Percentiles rank a stretch among this genome's conserved stretches.
phyloP scores from a whole-genome alignment of 2,113 vertebrate genomes.

The Eleginops maclovinus region DNA sequence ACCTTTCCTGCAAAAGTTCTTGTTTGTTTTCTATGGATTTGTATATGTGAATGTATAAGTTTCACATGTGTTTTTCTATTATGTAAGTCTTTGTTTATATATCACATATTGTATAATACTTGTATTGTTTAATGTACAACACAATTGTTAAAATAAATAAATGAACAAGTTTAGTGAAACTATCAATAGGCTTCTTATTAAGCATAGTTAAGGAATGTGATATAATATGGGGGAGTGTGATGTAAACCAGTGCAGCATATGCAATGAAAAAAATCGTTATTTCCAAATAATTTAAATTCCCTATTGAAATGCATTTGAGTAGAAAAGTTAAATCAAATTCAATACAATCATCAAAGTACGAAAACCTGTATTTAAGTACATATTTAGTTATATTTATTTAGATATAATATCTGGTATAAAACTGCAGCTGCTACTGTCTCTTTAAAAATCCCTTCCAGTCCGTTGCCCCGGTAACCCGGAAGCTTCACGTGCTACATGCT shows the following conservation, averaged over 20 bases:
- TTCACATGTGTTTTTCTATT: too few relatives aligned
- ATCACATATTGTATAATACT: too few relatives aligned
- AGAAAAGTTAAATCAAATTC: not conserved
- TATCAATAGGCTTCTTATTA: not conserved
- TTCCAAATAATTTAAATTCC: not conserved
- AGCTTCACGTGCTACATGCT: constrained; percentile 54
- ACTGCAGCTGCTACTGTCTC: constrained; percentile 62
- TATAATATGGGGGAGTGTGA: not conserved
- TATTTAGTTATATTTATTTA: not conserved
- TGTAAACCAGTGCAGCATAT: not conserved
- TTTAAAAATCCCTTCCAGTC: constrained; percentile 80
- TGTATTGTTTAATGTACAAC: too few relatives aligned
- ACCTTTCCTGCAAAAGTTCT: not conserved
- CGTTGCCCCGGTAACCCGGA: constrained; percentile 81
- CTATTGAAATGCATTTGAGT: not conserved
- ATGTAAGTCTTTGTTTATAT: too few relatives aligned
- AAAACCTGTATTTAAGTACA: not conserved
- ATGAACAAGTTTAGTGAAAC: not conserved
- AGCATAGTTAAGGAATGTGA: too few relatives aligned
- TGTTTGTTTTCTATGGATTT: not conserved
- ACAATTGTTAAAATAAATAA: too few relatives aligned
- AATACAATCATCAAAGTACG: too few relatives aligned
- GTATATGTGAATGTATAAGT: too few relatives aligned
- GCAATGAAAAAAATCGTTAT: not conserved
- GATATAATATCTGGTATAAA: not conserved